Conservation (phyloP, 2,888 invertebrate genomes). For the Polyommatus iphigenia region DNA sequence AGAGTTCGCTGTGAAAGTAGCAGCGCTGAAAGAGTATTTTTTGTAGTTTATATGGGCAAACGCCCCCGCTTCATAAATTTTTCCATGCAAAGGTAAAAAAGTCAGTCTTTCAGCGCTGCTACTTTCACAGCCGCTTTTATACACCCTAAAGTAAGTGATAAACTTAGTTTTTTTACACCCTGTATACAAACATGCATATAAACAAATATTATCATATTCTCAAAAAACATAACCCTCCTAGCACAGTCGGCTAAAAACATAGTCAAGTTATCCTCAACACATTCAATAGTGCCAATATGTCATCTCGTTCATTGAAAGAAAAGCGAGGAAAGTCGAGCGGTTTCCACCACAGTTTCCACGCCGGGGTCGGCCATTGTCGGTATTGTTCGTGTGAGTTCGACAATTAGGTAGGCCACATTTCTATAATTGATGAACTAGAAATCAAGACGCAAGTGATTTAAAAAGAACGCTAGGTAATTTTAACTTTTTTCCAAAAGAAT, state of each 20-base stretch:
- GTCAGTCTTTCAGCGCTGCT: no score
- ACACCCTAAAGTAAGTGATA: no score
- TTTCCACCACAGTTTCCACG: constrained; percentile 30
- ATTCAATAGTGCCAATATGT: constrained; percentile 1
- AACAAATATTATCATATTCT: no score
- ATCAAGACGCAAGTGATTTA: neutral
- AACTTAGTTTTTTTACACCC: no score
- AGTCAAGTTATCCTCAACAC: neutral
- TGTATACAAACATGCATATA: no score
- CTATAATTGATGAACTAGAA: constrained; percentile 5
- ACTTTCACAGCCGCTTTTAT: no score
- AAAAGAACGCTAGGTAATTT: neutral
- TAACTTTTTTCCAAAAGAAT: neutral
- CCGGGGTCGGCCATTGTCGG: constrained; percentile 66
- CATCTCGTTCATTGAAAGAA: constrained; percentile 11
- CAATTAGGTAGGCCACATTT: constrained; percentile 1
- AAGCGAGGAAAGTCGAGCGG: constrained; percentile 16
- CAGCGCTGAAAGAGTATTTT: no score
- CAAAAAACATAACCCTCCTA: neutral
- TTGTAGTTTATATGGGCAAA: no score
- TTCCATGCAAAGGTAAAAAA: no score
- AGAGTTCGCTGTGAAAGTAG: no score
- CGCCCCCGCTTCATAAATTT: no score
- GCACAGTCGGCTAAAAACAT: neutral
- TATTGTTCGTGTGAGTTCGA: constrained; percentile 50